Conservation (phyloP, 2,113 vertebrate species). For the Furnarius figulus region DNA sequence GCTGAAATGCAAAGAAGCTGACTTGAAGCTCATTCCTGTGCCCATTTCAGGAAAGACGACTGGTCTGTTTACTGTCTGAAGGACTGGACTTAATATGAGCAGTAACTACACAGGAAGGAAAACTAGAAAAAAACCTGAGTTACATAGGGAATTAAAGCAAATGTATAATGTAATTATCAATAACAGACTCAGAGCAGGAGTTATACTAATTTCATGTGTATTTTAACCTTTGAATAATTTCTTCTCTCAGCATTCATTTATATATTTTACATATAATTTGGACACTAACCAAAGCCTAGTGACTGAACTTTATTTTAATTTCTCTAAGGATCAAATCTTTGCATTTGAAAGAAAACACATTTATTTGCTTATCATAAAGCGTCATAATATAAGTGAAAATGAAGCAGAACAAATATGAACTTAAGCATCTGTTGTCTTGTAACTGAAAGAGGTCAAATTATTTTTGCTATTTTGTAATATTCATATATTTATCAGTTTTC, state of each 20-base stretch:
- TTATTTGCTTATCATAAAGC: conserved; percentile 53
- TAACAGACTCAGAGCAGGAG: conserved; percentile 40
- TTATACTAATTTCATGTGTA: not conserved
- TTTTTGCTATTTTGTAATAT: conserved; percentile 48
- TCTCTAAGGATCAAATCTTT: conserved; percentile 56
- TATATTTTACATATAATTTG: conserved; percentile 60
- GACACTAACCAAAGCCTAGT: conserved; percentile 63
- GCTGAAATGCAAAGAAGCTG: not conserved
- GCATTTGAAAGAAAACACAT: not conserved
- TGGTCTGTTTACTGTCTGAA: not conserved
- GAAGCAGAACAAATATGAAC: conserved; percentile 52
- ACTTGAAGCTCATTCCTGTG: not conserved
- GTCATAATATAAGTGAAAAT: conserved; percentile 61
- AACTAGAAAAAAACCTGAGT: not conserved
- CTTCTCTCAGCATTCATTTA: conserved; percentile 57
- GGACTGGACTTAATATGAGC: not conserved
- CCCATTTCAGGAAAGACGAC: not conserved
- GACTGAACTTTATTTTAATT: conserved; percentile 60
- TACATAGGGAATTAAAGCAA: conserved; percentile 56
- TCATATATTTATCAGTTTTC: conserved; percentile 42
- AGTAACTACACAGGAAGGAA: not conserved
- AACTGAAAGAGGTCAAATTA: conserved; percentile 48
- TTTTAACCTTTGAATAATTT: conserved; percentile 57
- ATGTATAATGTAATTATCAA: conserved; percentile 44
- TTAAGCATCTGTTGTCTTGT: conserved; percentile 28